Conservation (phyloP, 2,797 vertebrate genomes). For the Manis javanica region DNA sequence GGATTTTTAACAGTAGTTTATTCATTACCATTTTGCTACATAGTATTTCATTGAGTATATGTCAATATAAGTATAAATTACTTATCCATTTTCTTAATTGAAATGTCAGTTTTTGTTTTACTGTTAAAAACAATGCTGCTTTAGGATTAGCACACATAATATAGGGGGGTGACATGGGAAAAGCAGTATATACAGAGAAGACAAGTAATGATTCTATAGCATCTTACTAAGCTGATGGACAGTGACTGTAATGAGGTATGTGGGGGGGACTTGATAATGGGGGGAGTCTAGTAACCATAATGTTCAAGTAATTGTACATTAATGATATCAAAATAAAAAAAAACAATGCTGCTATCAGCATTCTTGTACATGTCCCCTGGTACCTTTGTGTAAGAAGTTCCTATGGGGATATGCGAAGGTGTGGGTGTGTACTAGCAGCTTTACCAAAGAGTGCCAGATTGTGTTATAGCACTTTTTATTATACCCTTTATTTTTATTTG, state of each 20-base stretch:
- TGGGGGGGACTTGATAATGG: too few relatives aligned
- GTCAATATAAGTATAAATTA: background rate
- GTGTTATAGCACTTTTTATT: background rate
- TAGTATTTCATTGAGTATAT: background rate
- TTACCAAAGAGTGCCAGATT: background rate
- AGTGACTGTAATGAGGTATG: too few relatives aligned
- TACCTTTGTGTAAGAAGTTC: background rate
- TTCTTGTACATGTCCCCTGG: background rate
- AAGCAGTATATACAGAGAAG: too few relatives aligned
- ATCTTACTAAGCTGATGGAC: too few relatives aligned
- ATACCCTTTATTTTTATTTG: background rate
- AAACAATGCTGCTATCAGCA: background rate
- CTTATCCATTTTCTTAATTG: background rate
- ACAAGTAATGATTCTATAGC: too few relatives aligned
- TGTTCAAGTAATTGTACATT: too few relatives aligned
- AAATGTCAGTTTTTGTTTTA: constrained; percentile 22
- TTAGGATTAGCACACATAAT: too few relatives aligned
- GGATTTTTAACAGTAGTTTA: background rate
- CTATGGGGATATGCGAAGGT: background rate
- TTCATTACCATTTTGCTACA: background rate
- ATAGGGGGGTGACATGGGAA: too few relatives aligned
- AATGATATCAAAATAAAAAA: too few relatives aligned
- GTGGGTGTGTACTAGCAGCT: background rate
- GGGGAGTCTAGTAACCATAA: too few relatives aligned
- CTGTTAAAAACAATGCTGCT: background rate